Conservation (phyloP, 2,888 invertebrate genomes). For the Trichacis sp. region DNA sequence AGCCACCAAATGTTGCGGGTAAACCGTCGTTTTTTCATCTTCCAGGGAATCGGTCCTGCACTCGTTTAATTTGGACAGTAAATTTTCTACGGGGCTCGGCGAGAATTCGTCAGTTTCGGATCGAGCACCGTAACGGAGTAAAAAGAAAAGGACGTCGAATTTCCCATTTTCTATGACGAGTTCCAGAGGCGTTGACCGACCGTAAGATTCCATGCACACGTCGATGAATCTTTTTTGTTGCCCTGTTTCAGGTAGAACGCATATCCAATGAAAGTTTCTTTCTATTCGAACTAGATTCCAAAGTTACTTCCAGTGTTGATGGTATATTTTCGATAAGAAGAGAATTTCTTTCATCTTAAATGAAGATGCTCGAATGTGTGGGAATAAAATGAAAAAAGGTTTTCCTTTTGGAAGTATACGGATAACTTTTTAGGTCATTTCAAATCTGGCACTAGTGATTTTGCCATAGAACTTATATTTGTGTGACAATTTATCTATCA, state of each 20-base stretch:
- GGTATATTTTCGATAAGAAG: too few species aligned
- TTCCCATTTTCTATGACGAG: constrained; percentile 81
- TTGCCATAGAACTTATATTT: too few species aligned
- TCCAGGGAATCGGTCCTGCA: constrained; percentile 63
- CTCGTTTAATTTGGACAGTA: constrained; percentile 76
- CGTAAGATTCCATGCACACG: constrained; percentile 85
- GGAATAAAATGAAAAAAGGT: too few species aligned
- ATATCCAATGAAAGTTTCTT: too few species aligned
- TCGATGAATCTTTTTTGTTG: constrained; percentile 76
- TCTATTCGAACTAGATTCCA: too few species aligned
- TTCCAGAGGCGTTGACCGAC: constrained; percentile 78
- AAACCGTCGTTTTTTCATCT: constrained; percentile 69
- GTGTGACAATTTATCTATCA: too few species aligned
- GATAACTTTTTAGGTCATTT: too few species aligned
- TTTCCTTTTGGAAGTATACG: too few species aligned
- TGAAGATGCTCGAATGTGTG: too few species aligned
- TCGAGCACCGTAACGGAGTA: constrained; percentile 72
- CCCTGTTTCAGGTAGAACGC: background rate
- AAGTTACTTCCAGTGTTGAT: too few species aligned
- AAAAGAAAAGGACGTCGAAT: constrained; percentile 80
- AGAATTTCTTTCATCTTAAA: too few species aligned
- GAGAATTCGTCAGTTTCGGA: constrained; percentile 73
- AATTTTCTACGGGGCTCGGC: constrained; percentile 75
- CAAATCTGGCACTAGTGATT: too few species aligned
- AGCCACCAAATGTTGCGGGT: constrained; percentile 78